phyloP scores from a whole-genome alignment of 2,888 invertebrate genomes.

The Parelbella ahira region DNA sequence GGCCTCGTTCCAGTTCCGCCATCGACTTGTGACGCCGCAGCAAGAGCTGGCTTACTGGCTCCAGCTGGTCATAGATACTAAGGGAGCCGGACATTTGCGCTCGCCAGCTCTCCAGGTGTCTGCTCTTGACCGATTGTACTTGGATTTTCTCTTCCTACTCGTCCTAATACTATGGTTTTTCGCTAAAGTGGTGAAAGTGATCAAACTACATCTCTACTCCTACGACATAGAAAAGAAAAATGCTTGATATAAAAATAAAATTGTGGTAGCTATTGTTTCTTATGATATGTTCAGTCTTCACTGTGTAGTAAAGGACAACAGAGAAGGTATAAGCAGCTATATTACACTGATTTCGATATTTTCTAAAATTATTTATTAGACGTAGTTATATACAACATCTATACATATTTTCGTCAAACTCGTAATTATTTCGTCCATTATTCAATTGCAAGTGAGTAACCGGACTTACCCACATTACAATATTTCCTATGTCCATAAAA shows the following conservation, averaged over 20 bases:
- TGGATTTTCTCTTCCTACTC: conserved; percentile 40
- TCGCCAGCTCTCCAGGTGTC: conserved; percentile 41
- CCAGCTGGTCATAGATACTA: conserved; percentile 38
- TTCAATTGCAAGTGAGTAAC: conserved; percentile 1
- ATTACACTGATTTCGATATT: too few relatives aligned
- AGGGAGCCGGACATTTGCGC: conserved; percentile 42
- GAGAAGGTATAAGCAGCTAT: too few relatives aligned
- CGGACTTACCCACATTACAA: neutral
- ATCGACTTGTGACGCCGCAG: conserved; percentile 34
- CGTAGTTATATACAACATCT: too few relatives aligned
- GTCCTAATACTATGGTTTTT: conserved; percentile 47
- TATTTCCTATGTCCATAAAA: too few relatives aligned
- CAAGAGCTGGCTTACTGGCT: conserved; percentile 45
- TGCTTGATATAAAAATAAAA: conserved; percentile 16
- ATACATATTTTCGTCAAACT: conserved; percentile 1
- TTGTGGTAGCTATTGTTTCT: too few relatives aligned
- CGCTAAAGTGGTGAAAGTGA: conserved; percentile 43
- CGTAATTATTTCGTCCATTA: conserved; percentile 9
- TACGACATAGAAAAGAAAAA: conserved; percentile 36
- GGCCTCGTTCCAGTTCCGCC: conserved; percentile 38
- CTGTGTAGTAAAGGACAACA: too few relatives aligned
- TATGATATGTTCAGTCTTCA: too few relatives aligned
- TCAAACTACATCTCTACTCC: conserved; percentile 39
- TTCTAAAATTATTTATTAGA: too few relatives aligned
- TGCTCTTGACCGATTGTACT: conserved; percentile 37